Percentiles rank a stretch among this genome's conserved stretches.
Conservation (phyloP, 2,113 vertebrate genomes). For the Brachyhypopomus gauderio region DNA sequence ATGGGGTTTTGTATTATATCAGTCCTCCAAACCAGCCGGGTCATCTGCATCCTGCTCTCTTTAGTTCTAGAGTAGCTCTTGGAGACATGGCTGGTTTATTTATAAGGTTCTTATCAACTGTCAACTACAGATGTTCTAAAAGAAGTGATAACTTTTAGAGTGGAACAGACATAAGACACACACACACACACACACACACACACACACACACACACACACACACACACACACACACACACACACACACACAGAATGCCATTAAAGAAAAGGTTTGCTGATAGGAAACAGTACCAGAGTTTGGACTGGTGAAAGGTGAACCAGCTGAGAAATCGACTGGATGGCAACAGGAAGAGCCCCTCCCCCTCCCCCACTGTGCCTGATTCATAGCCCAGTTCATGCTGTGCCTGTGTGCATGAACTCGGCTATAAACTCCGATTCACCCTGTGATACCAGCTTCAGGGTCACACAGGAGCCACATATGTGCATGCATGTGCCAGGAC, state of each 20-base stretch:
- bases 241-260: background rate
- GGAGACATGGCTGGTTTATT: too few relatives aligned
- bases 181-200: too few relatives aligned
- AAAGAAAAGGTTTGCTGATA: background rate
- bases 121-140: too few relatives aligned
- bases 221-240: too few relatives aligned
- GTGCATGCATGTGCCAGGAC: background rate
- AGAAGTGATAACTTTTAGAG: background rate
- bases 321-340: background rate
- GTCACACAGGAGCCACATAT: conserved; percentile 28
- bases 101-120: too few relatives aligned
- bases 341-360: background rate
- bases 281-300: conserved; percentile 5
- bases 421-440: conserved; percentile 46
- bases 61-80: too few relatives aligned
- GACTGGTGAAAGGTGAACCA: conserved; percentile 11
- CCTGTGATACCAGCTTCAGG: conserved; percentile 35
- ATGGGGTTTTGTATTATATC: too few relatives aligned
- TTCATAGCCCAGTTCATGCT: conserved; percentile 22
- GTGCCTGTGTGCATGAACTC: conserved; percentile 18
- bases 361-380: background rate
- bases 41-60: too few relatives aligned
- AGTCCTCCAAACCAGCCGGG: too few relatives aligned
- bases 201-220: too few relatives aligned
- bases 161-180: background rate